A percentile compares a stretch with the other conserved stretches of the same genome.
These are phyloP conservation scores for Columbina picui DNA, from an alignment of 2,113 vertebrate genomes.

Conservation along the genomic window DNA sequence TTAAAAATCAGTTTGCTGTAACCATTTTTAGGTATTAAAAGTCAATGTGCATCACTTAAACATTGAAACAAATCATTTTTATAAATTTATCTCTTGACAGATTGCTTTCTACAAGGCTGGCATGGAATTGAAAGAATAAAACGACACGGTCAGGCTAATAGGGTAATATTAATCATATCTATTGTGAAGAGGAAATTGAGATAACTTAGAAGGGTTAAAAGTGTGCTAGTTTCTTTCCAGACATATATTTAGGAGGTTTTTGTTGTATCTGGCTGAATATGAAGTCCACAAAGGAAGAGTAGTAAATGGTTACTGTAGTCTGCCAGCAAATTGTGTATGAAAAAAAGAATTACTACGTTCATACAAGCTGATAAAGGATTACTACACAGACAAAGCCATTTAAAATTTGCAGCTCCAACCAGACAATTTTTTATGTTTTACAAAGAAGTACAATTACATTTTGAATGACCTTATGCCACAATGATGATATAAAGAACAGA, in stretches of 20 bases:
- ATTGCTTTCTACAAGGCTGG: constrained; percentile 50
- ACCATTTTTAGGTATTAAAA: constrained; percentile 47
- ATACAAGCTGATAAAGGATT: constrained; percentile 49
- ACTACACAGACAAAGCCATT: constrained; percentile 47
- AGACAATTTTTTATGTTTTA: constrained; percentile 64
- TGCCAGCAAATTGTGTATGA: constrained; percentile 47
- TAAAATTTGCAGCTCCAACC: constrained; percentile 59
- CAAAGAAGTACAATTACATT: constrained; percentile 66
- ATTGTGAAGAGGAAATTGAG: constrained; percentile 48
- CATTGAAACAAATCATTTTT: constrained; percentile 63
- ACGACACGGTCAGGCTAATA: constrained; percentile 42
- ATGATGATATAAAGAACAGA: constrained; percentile 70
- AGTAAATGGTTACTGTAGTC: constrained; percentile 54
- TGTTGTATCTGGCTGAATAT: constrained; percentile 55
- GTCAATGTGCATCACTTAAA: constrained; percentile 47
- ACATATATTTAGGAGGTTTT: constrained; percentile 39
- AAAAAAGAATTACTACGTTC: constrained; percentile 68
- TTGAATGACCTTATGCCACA: constrained; percentile 64
- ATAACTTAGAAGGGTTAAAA: constrained; percentile 62
- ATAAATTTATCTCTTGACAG: constrained; percentile 52
- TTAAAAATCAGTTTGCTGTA: constrained; percentile 42
- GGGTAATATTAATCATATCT: constrained; percentile 49
- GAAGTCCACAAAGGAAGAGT: constrained; percentile 67
- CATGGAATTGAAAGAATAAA: constrained; percentile 59
- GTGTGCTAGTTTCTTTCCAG: constrained; percentile 39